phyloP scores from a whole-genome alignment of 2,888 invertebrate genomes.

The Caenorhabditis doughertyi region DNA sequence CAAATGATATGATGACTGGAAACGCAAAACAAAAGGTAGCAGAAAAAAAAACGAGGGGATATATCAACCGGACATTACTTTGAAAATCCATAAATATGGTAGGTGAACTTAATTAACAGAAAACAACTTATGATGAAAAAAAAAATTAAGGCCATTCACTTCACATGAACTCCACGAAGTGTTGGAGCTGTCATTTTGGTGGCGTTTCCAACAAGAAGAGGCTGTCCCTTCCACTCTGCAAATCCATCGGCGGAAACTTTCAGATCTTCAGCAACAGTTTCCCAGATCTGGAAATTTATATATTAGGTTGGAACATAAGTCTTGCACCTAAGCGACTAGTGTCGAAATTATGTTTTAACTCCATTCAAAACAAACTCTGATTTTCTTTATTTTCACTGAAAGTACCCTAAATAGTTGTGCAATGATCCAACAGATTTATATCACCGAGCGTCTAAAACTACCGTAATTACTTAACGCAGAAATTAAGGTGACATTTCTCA shows the following conservation, averaged over 20 bases:
- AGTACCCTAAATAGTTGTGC: too few species aligned
- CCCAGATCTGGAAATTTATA: slow-evolving; percentile 76
- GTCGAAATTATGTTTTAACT: too few species aligned
- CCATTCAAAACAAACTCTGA: too few species aligned
- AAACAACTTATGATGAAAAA: slow-evolving; percentile 27
- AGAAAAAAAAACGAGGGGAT: background rate
- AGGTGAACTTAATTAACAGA: background rate
- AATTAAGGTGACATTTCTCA: too few species aligned
- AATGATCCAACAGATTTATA: too few species aligned
- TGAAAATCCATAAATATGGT: slow-evolving; percentile 25
- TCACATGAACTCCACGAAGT: slow-evolving; percentile 78
- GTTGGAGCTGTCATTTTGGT: slow-evolving; percentile 79
- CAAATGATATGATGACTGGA: slow-evolving; percentile 10
- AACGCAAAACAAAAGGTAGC: slow-evolving; percentile 19
- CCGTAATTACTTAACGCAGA: too few species aligned
- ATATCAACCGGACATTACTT: slow-evolving; percentile 5
- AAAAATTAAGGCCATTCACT: slow-evolving; percentile 62
- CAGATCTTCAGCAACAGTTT: slow-evolving; percentile 79
- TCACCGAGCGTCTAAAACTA: too few species aligned
- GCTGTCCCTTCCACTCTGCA: slow-evolving; percentile 76
- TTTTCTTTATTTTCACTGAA: too few species aligned
- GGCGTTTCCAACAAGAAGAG: slow-evolving; percentile 74
- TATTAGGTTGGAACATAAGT: too few species aligned
- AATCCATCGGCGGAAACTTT: slow-evolving; percentile 77
- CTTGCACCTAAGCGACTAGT: too few species aligned